Base-by-base conservation (phyloP, 2,888 invertebrate genomes). In the Ommatoiulus sabulosus region DNA sequence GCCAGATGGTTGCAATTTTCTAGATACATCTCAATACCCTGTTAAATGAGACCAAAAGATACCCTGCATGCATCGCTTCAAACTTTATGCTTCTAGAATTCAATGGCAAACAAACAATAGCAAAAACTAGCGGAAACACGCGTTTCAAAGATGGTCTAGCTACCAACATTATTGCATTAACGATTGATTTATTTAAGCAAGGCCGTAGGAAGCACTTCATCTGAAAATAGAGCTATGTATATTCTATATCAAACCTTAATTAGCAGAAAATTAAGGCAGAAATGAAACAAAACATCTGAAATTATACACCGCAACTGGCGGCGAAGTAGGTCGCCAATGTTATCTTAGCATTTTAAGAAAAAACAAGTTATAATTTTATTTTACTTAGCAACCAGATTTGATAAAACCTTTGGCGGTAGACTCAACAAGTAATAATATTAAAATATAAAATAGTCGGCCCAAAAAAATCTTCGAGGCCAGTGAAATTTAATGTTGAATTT, bases 111-210 rank as follows among this genome's bases (percentile, higher is more conserved):
- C 4, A 80, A 80, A 52, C 6, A 72, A 72, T 24, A 24, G 72
- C 72, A 24, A 80, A 80, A 80, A 43, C 10, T 43, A 35, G 80
- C 35, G 1, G 3, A 80, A 80, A 80, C 80, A 43, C 35, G 15
- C 35, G 12, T 80, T 80, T 72, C 8, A 80, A 80, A 80, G 80
- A 35, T 80, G 80, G 80, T 80, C 35, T 80, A 80, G 80, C 80
- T 80, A 80, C 80, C 80, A 80, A 80, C 80, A 80, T 80, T 80
- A 80, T 80, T 80, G 80, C 80, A 80, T 80, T 80, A 80, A 80
- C 80, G 80, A 80, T 80, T 43, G 35, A 80, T 80, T 80, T 80
- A 35, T 80, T 80, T 35, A 80, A 80, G 80, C 80, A 80, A 80
- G 80, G 80, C 80, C 80, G 35, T 43, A 80, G 80, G 80, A 80